Evolutionary conservation across 2,888 invertebrate species (phyloP).

Genomic region (Charanyca ferruginea): DNA sequence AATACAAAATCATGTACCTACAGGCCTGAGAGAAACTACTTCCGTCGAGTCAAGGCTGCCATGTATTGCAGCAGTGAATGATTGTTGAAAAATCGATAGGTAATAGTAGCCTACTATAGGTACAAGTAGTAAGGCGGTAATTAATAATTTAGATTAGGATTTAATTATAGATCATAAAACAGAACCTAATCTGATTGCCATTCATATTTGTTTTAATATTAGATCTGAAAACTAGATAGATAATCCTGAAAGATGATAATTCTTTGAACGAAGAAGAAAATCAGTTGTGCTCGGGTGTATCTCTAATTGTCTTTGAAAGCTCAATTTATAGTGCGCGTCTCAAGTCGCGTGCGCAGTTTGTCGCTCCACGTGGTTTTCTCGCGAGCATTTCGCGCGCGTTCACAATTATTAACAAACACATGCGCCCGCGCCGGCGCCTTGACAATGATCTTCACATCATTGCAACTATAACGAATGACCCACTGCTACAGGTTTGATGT

Average conservation of each 20-base stretch:
- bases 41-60: conserved; percentile 62
- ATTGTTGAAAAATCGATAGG: conserved; percentile 21
- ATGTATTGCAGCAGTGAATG: conserved; percentile 25
- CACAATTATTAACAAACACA: conserved; percentile 69
- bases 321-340: conserved; percentile 33
- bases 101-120: neutral
- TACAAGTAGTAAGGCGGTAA: conserved; percentile 3
- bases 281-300: neutral
- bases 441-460: conserved; percentile 81
- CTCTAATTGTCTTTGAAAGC: conserved; percentile 30
- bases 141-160: conserved; percentile 20
- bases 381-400: conserved; percentile 68
- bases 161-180: conserved; percentile 12
- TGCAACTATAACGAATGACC: conserved; percentile 66
- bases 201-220: neutral
- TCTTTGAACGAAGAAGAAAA: conserved; percentile 8
- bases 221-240: neutral
- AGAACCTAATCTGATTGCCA: neutral
- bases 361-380: conserved; percentile 62
- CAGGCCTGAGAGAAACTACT: conserved; percentile 55
- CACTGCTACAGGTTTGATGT: conserved; percentile 54
- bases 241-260: neutral
- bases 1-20: conserved; percentile 19
- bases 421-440: conserved; percentile 74
- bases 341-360: conserved; percentile 59